Evolutionary conservation across 2,113 vertebrate genomes (phyloP), one percentile per base, ranked within the genome.

Genomic region (Neopipo cinnamomea): DNA sequence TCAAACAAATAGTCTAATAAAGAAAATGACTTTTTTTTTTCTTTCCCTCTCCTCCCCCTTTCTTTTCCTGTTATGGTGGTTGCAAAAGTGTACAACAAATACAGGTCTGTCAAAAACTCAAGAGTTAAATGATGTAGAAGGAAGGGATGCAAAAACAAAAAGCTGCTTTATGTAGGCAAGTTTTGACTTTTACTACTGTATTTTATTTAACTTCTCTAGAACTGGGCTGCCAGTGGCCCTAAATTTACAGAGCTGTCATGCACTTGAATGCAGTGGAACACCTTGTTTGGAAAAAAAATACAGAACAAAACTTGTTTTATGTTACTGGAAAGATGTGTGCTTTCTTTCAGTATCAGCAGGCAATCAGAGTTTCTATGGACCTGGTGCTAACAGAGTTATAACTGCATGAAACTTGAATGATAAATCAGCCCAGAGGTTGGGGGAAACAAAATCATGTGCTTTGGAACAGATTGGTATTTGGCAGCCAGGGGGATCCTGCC

Each of bases 371-470:
- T 96, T 92, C 91, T 91, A 39, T 82, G 65, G 70, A 28, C 58
- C 23, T 68, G 53, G 86, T 85, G 92, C 85, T 97, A 94, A 89
- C 77, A 93, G 93, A 96, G 62, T 95, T 96, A 87, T 78, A 96
- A 68, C 76, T 79, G 70, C 65, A 82, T 75, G 80, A 95, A 92
- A 91, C 76, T 63, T 0, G 3, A 84, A 84, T 78, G 72, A 81
- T 66, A 83, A 94, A 93, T 89, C 83, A 94, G 30, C 73, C 25
- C 76, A 84, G 44, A 87, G 86, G 46, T 18, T 72, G 25, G 22
- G 41, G 66, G 37, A 19, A 33, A 27, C 33, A 41, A 63, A 91
- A 47, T 61, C 16, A 22, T 81, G 49, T 92, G 91, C 33, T 93
- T 87, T 91, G 89, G 83, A 96, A 79, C 17, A 78, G 80, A 46